Conservation (phyloP, 1,140 invertebrate species). For the Heliconius eleuchia region DNA sequence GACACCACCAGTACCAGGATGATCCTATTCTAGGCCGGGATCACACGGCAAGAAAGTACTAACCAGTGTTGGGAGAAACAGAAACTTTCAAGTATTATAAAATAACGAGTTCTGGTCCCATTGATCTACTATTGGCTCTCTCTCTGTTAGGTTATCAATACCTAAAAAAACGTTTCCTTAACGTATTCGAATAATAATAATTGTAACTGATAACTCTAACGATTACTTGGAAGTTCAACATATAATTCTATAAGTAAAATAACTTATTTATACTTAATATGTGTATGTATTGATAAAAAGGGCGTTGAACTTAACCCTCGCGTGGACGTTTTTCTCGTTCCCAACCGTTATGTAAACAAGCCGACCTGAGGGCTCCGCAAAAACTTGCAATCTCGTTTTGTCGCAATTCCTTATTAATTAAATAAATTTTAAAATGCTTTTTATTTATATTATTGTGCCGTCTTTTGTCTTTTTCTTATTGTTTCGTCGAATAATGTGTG, state of each 20-base stretch:
- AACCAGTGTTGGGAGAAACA: too few species aligned
- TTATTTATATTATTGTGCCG: neutral
- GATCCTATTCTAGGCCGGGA: too few species aligned
- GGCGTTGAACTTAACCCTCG: slow-evolving; percentile 28
- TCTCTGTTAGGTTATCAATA: too few species aligned
- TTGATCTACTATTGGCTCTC: too few species aligned
- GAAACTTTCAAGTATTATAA: too few species aligned
- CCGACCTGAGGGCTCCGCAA: slow-evolving; percentile 5
- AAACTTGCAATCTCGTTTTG: slow-evolving; percentile 16
- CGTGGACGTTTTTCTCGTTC: slow-evolving; percentile 16
- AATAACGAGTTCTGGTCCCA: too few species aligned
- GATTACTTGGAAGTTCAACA: neutral
- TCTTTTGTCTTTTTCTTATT: neutral
- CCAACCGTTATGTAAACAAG: slow-evolving; percentile 27
- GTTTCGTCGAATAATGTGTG: neutral
- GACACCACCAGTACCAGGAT: too few species aligned
- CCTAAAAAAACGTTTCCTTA: too few species aligned
- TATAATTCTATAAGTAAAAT: neutral
- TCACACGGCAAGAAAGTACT: too few species aligned
- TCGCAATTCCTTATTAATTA: slow-evolving; percentile 22
- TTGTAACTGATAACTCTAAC: neutral
- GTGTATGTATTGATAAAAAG: slow-evolving; percentile 21
- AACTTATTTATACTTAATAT: slow-evolving; percentile 6
- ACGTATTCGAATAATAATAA: neutral
- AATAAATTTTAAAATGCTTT: neutral